Evolutionary conservation across 2,113 vertebrate species (phyloP), one percentile per base, ranked within the genome.

Genomic region (Lucifuga dentata): DNA sequence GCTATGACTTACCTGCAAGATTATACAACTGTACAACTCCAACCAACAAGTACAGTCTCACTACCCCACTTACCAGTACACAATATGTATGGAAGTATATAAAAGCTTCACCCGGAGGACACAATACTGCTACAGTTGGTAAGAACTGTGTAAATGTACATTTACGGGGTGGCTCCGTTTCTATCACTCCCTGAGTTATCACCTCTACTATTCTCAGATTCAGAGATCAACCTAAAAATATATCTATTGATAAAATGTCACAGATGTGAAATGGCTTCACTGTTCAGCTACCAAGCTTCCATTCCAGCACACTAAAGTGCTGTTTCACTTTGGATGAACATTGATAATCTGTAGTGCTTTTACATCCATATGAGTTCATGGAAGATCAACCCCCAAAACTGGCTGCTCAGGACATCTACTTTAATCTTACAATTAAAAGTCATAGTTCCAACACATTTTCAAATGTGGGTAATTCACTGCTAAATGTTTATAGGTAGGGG

Each of bases 141-240:
- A 11, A 40, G 35, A 72, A 64, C 26, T 44, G 21, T 8, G n/a
- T 55, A 13, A 23, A 2, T 53, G 17, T 38, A 9, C 49, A n/a
- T 43, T 38, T 19, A 39, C 8, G 40, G 29, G 48, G 20, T 21
- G 20, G 55, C 39, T 74, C 41, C 29, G 58, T 40, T 68, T 68
- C 52, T 44, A 41, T 78, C 57, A 70, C 63, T 61, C 44, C 79
- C 73, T 86, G 79, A 83, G 81, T 79, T 68, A 69, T 33, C 52
- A 35, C 64, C 38, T 73, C 36, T 52, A 48, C 63, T 29, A 20
- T 44, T 12, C 3, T 53, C 13, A 36, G 32, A 74, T 61, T 68
- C 11, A 19, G 21, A 46, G 16, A 63, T 70, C 33, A 46, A 59
- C 51, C 33, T 74, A 44, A 53, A 71, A 40, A n/a, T n/a, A n/a